Base-by-base conservation (phyloP, 2,888 invertebrate species). In the Aricia artaxerxes region DNA sequence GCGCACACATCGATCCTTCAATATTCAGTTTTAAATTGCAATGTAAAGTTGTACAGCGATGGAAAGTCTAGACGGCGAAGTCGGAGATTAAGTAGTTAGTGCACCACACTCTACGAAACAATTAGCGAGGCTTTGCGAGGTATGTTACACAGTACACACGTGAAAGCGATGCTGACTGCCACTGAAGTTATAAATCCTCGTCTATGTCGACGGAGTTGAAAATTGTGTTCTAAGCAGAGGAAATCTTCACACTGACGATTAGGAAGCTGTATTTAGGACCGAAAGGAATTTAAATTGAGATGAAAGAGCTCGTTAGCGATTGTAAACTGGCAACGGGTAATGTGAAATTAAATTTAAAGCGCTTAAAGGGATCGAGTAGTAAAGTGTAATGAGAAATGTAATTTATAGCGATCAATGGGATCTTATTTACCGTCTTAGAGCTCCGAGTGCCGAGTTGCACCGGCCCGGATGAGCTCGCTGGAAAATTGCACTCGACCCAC, bases 401-500 rank as follows among this genome's bases (percentile, higher is more conserved):
- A 24, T 76, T 72, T 76, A 79, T 80, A 69, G 73, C 75, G 73
- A 72, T 78, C 57, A 64, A 77, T 75, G 44, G 78, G 77, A 78
- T 73, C 11, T 78, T 79, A 81, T 82, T 79, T 81, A 78, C 79
- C 79, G 81, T 82, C 83, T 82, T 81, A 82, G 81, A 82, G 80
- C 81, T 80, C 82, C 82, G 83, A 84, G 83, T 57, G 16, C 57
- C 83, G 84, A 82, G 82, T 82, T 84, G 84, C 85, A 82, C 80
- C 84, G 82, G 83, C 82, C 82, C 83, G 84, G 85, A 84, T 84
- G 87, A 85, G 86, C 85, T 87, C 86, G 84, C 87, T 87, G 88
- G 88, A 88, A 92, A 92, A 92, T 92, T 92, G 90, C 90, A 87
- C 90, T 90, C 88, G 87, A 89, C 88, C 88, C 87, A 82, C 82